These are phyloP conservation scores for Temnothorax rugatulus DNA, from an alignment of 2,888 invertebrate species.

Conservation along the genomic window DNA sequence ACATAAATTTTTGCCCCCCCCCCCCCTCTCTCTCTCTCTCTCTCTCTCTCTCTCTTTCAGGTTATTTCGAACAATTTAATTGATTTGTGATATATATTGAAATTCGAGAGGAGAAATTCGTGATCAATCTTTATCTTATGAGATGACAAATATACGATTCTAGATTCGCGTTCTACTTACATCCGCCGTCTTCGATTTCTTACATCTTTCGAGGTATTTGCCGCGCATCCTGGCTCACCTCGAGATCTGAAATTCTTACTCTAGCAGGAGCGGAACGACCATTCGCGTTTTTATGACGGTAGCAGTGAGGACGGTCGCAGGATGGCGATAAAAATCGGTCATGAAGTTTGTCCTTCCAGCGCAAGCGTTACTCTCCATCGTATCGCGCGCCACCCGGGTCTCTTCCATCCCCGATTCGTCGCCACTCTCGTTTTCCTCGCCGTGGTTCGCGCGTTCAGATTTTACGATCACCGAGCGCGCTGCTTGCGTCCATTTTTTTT, in stretches of 20 bases:
- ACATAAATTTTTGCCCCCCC: not conserved
- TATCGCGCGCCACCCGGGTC: slow-evolving; percentile 31
- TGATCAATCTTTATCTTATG: not conserved
- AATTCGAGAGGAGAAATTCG: not conserved
- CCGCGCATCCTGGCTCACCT: slow-evolving; percentile 39
- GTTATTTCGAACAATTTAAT: not conserved
- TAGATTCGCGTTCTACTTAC: not conserved
- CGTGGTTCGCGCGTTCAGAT: slow-evolving; percentile 34
- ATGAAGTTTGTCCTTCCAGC: slow-evolving; percentile 75
- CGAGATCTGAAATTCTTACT: slow-evolving; percentile 64
- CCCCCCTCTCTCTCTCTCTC: too few relatives aligned
- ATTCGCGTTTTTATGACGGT: slow-evolving; percentile 75
- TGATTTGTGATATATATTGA: slow-evolving; percentile 3
- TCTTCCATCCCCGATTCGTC: slow-evolving; percentile 27
- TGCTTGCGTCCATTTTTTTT: not conserved
- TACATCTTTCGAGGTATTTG: slow-evolving; percentile 15
- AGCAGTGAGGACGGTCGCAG: slow-evolving; percentile 58
- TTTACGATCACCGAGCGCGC: slow-evolving; percentile 60
- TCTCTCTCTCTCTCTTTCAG: not conserved
- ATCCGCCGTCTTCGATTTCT: slow-evolving; percentile 18
- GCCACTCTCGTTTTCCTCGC: slow-evolving; percentile 26
- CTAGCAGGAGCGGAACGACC: slow-evolving; percentile 56
- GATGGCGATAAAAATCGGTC: slow-evolving; percentile 80
- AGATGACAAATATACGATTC: not conserved
- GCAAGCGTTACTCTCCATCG: slow-evolving; percentile 60